A percentile compares a stretch with the other conserved stretches of the same genome.
These are phyloP conservation scores for Zelleria hepariella DNA, from an alignment of 2,888 invertebrate species.

Conservation along the genomic window DNA sequence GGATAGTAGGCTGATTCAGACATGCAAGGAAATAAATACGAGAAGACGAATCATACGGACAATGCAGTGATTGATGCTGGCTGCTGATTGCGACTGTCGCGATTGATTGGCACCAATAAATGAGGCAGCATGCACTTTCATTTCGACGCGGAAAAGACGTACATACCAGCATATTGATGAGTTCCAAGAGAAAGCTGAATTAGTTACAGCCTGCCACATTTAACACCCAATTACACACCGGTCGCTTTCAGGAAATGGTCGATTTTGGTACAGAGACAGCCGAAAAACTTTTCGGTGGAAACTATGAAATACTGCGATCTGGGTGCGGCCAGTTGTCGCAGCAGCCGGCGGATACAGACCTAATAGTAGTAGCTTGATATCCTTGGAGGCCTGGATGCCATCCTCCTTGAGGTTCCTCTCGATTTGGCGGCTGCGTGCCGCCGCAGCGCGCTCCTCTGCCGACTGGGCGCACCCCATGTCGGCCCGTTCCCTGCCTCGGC, in stretches of 20 bases:
- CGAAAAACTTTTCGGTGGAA: background rate
- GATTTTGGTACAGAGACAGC: background rate
- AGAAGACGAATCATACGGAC: background rate
- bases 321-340: background rate
- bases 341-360: conserved; percentile 70
- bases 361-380: conserved; percentile 97
- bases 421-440: conserved; percentile 97
- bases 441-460: conserved; percentile 98
- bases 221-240: background rate
- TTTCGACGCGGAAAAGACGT: conserved; percentile 43
- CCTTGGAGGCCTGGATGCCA: conserved; percentile 98
- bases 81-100: background rate
- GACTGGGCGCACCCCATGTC: conserved; percentile 99
- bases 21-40: background rate
- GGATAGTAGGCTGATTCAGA: background rate
- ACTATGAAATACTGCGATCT: no score
- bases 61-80: background rate
- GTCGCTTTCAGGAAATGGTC: background rate
- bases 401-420: conserved; percentile 99
- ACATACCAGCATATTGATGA: conserved; percentile 53
- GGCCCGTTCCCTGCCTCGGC: conserved; percentile 67
- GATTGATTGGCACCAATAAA: background rate
- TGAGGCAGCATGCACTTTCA: conserved; percentile 40
- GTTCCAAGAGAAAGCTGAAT: conserved; percentile 45
- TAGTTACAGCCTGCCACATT: background rate